These are phyloP conservation scores for Turdus rufiventris DNA, from an alignment of 2,113 vertebrate species.

Conservation along the genomic window DNA sequence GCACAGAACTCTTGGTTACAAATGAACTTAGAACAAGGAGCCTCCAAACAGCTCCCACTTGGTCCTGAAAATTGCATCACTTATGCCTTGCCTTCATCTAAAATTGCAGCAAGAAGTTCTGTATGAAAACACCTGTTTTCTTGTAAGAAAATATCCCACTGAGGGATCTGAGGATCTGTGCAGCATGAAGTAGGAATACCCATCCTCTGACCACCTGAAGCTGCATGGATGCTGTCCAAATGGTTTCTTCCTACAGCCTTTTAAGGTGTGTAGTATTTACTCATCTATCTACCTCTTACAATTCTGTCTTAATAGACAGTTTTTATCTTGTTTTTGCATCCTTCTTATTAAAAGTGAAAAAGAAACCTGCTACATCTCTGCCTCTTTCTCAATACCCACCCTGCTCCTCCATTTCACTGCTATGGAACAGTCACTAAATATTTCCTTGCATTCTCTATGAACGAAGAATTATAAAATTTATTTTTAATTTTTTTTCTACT, in stretches of 20 bases:
- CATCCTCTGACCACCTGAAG: accelerated
- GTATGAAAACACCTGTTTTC: background rate
- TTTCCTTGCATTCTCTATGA: background rate
- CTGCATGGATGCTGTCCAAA: accelerated
- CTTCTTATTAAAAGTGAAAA: background rate
- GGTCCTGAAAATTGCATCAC: accelerated
- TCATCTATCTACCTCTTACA: background rate
- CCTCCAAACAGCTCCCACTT: background rate
- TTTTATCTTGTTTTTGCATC: background rate
- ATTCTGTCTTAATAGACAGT: background rate
- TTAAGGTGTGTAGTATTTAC: background rate
- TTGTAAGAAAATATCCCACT: background rate
- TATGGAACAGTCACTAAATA: background rate
- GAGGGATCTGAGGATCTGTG: accelerated
- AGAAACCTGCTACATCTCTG: background rate
- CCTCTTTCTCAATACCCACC: background rate
- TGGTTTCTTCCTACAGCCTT: background rate
- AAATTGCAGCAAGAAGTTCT: background rate
- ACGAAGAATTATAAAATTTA: background rate
- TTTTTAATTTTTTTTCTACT: background rate
- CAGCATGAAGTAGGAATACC: background rate
- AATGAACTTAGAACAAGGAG: background rate
- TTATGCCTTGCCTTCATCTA: background rate
- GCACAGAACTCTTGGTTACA: background rate
- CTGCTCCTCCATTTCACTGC: accelerated